phyloP scores from a whole-genome alignment of 2,888 invertebrate genomes.

The Calliscelio sp. region DNA sequence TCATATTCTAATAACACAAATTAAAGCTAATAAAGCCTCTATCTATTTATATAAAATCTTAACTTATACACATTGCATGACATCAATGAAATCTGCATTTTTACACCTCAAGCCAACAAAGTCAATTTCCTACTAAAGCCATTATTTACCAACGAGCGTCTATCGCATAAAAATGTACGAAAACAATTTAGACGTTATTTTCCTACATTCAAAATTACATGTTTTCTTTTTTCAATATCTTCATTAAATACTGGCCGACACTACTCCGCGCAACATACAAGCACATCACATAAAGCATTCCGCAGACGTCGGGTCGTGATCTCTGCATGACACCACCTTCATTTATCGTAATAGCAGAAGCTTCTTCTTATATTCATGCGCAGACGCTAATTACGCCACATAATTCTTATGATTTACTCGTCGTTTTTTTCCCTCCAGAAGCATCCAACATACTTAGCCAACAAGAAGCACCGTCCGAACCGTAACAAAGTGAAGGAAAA shows the following conservation, averaged over 20 bases:
- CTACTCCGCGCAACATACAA: not conserved
- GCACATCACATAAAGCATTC: slow-evolving; percentile 16
- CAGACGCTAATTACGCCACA: slow-evolving; percentile 1
- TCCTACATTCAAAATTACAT: slow-evolving; percentile 27
- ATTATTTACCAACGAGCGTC: not conserved
- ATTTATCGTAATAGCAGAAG: slow-evolving; percentile 32
- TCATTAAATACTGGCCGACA: slow-evolving; percentile 14
- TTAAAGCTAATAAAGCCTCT: too few relatives aligned
- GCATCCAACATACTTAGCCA: not conserved
- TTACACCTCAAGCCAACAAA: too few relatives aligned
- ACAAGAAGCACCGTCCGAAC: not conserved
- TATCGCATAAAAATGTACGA: not conserved
- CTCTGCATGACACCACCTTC: slow-evolving; percentile 45
- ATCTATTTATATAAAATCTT: too few relatives aligned
- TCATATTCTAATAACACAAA: too few relatives aligned
- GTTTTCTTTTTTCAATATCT: slow-evolving; percentile 26
- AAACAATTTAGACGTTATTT: slow-evolving; percentile 17
- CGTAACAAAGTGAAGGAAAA: slow-evolving; percentile 20
- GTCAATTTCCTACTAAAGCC: not conserved
- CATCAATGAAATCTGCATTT: too few relatives aligned
- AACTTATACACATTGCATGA: too few relatives aligned
- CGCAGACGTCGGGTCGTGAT: slow-evolving; percentile 25
- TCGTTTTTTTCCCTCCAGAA: not conserved
- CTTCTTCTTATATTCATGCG: slow-evolving; percentile 7
- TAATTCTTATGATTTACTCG: slow-evolving; percentile 22